Base-by-base conservation (phyloP, 2,797 vertebrate species). In the Lophotriccus pileatus region DNA sequence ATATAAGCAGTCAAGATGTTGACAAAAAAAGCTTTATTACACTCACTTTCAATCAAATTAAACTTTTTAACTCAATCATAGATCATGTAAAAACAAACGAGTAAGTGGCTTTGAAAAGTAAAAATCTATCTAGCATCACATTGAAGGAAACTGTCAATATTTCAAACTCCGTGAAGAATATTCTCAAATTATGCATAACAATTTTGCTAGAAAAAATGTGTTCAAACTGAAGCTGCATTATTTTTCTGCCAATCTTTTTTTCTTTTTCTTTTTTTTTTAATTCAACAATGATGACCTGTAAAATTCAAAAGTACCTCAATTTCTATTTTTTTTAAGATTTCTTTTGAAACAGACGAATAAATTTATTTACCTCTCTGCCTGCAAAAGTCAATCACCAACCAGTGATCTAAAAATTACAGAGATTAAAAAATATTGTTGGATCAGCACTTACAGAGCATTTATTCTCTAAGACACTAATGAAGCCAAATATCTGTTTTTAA, bases 1-100 rank as follows among this genome's bases (percentile, higher is more conserved):
- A 90, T 59, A 83, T 46, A 93, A 92, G 28, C 39, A 85, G 44
- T 27, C 69, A 94, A 94, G 22, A 46, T 92, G 84, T 73, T 90
- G 41, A 63, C 64, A 72, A 92, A 92, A 85, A 20, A n/a, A n/a
- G n/a, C 25, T 79, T 87, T 39, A 84, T 62, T 91, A 21, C 72
- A 72, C 14, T 73, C 46, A 56, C 27, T 94, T 96, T 84, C 41
- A 66, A 62, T 77, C 62, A 95, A 90, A 76, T 85, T 69, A 52
- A 94, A 41, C 12, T 68, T 90, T 88, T 94, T 16, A 92, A 66
- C 7, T 90, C 27, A 79, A 10, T 63, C 36, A 39, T 55, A 43
- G 67, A 39, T 81, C 15, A 74, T 85, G 66, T 62, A 50, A 74
- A 95, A 94, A 44, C 3, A 52, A 62, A 90, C 91, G 30, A 30